phyloP scores from a whole-genome alignment of 2,797 vertebrate genomes.

The Enteromius afrohamiltoni region DNA sequence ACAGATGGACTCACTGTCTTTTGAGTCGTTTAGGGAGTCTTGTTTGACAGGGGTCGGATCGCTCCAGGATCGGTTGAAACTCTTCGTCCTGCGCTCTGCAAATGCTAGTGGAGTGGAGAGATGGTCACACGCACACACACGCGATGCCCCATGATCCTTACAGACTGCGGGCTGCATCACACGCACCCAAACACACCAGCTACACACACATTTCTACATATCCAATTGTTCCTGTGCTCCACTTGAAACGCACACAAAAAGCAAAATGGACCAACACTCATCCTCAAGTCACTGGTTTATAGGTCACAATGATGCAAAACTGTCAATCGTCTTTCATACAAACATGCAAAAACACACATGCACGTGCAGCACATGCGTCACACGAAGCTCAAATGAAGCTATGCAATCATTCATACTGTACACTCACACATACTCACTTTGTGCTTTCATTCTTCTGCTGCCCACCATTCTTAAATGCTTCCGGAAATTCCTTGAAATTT shows the following conservation, averaged over 20 bases:
- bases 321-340: conserved; percentile 13
- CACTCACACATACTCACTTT: conserved; percentile 86
- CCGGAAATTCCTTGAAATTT: conserved; percentile 93
- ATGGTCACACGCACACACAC: conserved; percentile 70
- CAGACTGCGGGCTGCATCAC: conserved; percentile 1
- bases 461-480: conserved; percentile 99
- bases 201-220: conserved; percentile 6
- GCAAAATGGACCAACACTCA: neutral
- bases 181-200: conserved; percentile 33
- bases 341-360: conserved; percentile 39
- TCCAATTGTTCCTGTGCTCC: conserved; percentile 15
- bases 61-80: conserved; percentile 99
- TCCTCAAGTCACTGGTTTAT: conserved; percentile 24
- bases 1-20: conserved; percentile 91
- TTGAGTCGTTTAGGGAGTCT: conserved; percentile 91
- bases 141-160: neutral
- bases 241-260: neutral
- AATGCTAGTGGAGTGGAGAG: conserved; percentile 85
- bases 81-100: conserved; percentile 96
- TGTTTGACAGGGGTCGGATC: conserved; percentile 97
- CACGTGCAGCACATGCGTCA: conserved; percentile 21
- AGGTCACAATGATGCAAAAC: neutral
- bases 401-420: conserved; percentile 53
- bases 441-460: conserved; percentile 97
- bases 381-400: conserved; percentile 48